These are phyloP conservation scores for Strigamia crassipes DNA, from an alignment of 2,888 invertebrate species.

Conservation along the genomic window DNA sequence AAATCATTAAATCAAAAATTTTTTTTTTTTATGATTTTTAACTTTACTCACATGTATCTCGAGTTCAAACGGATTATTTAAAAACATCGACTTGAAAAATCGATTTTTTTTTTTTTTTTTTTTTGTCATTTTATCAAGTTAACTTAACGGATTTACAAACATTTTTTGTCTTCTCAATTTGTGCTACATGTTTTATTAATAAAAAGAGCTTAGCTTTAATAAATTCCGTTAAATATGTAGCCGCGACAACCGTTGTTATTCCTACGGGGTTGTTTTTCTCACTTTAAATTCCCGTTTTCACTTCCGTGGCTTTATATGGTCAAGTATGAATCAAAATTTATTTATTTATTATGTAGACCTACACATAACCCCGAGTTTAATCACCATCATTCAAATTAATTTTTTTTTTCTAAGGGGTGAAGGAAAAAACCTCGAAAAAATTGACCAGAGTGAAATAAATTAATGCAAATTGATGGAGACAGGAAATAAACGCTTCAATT, in stretches of 20 bases:
- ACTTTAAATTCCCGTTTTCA: too few species aligned
- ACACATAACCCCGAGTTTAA: background rate
- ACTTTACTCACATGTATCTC: background rate
- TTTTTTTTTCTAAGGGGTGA: background rate
- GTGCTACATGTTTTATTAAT: too few species aligned
- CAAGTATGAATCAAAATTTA: too few species aligned
- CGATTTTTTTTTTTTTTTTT: background rate
- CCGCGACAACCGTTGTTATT: too few species aligned
- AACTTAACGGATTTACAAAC: too few species aligned
- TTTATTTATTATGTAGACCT: background rate
- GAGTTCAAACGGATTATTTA: background rate
- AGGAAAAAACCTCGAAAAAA: too few species aligned
- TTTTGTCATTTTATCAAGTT: background rate
- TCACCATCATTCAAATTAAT: background rate
- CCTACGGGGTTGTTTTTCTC: too few species aligned
- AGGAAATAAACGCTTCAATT: background rate
- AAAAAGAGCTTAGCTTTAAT: too few species aligned
- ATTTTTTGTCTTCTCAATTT: too few species aligned
- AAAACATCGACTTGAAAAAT: background rate
- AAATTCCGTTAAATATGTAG: too few species aligned
- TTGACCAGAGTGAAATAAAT: background rate
- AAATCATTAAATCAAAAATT: background rate
- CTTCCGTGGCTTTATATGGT: too few species aligned
- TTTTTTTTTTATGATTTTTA: too few species aligned
- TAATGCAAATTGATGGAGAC: background rate